Percentiles rank a stretch among this genome's conserved stretches.
Evolutionary conservation across 2,113 vertebrate genomes (phyloP).

Genomic region (Tonatia bakeri): DNA sequence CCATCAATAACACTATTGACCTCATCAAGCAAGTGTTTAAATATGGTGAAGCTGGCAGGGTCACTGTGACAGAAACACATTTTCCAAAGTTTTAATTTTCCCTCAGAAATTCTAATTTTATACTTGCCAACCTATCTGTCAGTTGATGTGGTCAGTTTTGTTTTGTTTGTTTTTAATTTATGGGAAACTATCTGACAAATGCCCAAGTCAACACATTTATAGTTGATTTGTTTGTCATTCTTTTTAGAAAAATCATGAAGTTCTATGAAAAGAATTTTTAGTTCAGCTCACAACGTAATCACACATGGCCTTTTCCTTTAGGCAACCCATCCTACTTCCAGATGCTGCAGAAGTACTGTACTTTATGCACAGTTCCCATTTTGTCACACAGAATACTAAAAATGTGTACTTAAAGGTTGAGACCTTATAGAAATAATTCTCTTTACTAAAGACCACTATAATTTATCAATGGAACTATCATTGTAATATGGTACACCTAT

Average conservation of each 20-base stretch:
- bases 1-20: background rate
- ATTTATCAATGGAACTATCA: background rate
- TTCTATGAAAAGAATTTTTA: background rate
- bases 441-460: background rate
- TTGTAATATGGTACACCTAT: background rate
- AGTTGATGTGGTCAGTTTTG: background rate
- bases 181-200: background rate
- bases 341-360: background rate
- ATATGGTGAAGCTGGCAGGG: background rate
- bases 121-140: background rate
- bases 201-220: background rate
- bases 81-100: slow-evolving; percentile 8
- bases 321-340: background rate
- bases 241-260: background rate
- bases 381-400: background rate
- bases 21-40: background rate
- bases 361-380: background rate
- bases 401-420: background rate
- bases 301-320: background rate
- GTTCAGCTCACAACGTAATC: background rate
- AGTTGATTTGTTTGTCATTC: background rate
- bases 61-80: background rate
- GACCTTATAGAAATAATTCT: slow-evolving; percentile 1
- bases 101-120: background rate
- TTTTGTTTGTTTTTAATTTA: background rate